Base-by-base conservation (phyloP, 2,797 vertebrate genomes). In the Hoplostethus atlanticus region DNA sequence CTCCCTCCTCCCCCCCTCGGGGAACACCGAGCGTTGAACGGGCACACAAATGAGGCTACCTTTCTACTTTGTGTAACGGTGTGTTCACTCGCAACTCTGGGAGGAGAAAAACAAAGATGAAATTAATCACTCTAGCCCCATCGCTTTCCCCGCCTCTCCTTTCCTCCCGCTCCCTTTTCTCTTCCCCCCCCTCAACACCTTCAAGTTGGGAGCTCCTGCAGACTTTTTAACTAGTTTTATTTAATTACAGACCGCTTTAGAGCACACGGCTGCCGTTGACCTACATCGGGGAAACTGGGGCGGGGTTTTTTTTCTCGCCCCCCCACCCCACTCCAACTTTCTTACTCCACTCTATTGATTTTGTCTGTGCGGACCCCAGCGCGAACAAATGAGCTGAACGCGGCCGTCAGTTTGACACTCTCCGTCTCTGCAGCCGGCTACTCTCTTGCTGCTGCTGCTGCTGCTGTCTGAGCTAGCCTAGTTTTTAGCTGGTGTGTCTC, bases 201-300 rank as follows among this genome's bases (percentile, higher is more conserved):
- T 78, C 71, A 76, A 81, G 68, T 89, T 80, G 63, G 38, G 69
- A 71, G 76, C 85, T 79, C 64, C 80, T 84, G 77, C 68, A 64
- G 61, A 77, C 64, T 81, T 88, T 76, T 90, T 80, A 83, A 80
- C 86, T 73, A 79, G 87, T 87, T 92, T 87, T 79, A 83, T 92
- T 89, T 94, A 94, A 93, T 94, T 93, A 93, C 89, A 87, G 85
- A 75, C 86, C 71, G 88, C 89, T 84, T 90, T 76, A 73, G 80
- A 81, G 80, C 83, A 82, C 87, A 84, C 76, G 64, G 81, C 82
- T 86, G 86, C 83, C 28, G 75, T 65, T 93, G 94, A 93, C 93
- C 95, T 92, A 94, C 78, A 95, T 95, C 54, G 40, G 64, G 64
- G 82, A 94, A 95, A 94, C 81, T 94, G 90, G 94, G 93, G 48